phyloP scores from a whole-genome alignment of 2,113 vertebrate genomes.

The Pseudopipra pipra region DNA sequence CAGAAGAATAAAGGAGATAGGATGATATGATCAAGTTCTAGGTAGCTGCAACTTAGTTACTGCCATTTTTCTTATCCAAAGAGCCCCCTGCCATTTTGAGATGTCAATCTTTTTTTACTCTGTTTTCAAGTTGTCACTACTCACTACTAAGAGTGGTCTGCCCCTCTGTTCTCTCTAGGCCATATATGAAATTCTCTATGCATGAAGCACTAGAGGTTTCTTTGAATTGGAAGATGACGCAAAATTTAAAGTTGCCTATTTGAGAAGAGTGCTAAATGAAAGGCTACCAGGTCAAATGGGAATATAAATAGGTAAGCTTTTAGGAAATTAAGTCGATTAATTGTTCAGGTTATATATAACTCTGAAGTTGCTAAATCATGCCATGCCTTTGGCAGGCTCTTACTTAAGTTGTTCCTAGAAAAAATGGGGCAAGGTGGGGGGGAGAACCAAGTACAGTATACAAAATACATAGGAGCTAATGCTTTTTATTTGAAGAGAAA shows the following conservation, averaged over 20 bases:
- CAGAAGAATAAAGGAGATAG: not conserved
- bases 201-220: not conserved
- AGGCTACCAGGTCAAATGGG: not conserved
- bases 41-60: not conserved
- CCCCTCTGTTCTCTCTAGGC: not conserved
- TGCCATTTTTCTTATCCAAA: not conserved
- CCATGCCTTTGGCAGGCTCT: constrained; percentile 23
- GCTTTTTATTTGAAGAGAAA: not conserved
- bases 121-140: not conserved
- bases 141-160: not conserved
- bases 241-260: not conserved
- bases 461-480: not conserved
- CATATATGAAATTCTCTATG: not conserved
- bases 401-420: constrained; percentile 18
- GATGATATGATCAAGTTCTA: not conserved
- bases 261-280: not conserved
- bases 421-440: constrained; percentile 2
- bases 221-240: not conserved
- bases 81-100: not conserved
- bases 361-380: constrained; percentile 1
- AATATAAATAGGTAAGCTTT: constrained; percentile 27
- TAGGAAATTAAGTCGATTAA: constrained; percentile 47
- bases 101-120: not conserved
- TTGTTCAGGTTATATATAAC: constrained; percentile 42
- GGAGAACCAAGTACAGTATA: not conserved